Evolutionary conservation across 37 sponge, comb jelly and placozoan genomes (phyloP), one percentile per base, ranked within the genome.

Genomic region (Crambe crambe): DNA sequence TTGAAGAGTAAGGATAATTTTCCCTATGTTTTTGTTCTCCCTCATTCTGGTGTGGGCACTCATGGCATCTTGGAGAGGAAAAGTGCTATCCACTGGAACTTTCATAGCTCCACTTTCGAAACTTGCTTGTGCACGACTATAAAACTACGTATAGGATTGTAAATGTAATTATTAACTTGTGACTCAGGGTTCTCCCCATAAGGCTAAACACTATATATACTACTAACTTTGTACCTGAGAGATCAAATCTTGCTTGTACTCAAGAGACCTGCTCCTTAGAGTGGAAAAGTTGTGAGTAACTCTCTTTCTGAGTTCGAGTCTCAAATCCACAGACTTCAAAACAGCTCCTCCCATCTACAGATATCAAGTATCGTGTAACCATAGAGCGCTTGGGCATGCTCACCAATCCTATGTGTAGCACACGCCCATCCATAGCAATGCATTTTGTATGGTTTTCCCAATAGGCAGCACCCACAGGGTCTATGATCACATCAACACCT

Each of bases 401-500:
- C 51, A 94, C 94, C 68, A 95, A 57, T 38, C 93, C 93, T 23
- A 92, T 70, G 26, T 89, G 80, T 23, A 92, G 82, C 2, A 95
- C 47, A 0, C 93, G 84, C 6, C 93, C 93, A 71, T 95, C 96
- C 38, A 74, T 56, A 27, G 96, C 93, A 20, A 92, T 39, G 72
- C 86, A 86, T 27, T 75, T 47, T 29, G 81, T 58, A 71, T 95
- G 89, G 27, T 89, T 89, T 38, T 89, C 93, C 93, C 93, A 95
- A 38, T 95, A 92, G 18, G 87, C 23, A 8, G 80, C 96, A 37
- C 96, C 96, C 62, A 95, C 80, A 69, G 89, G 92, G 56, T 95
- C 96, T 39, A 95, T 1, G 8, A 95, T 83, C 9, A 95, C 85
- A 80, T 95, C 87, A 30, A 68, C 90, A 76, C 96, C 95, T 94